These are phyloP conservation scores for Dendrocincla fuliginosa DNA, from an alignment of 2,797 vertebrate species.

Conservation along the genomic window DNA sequence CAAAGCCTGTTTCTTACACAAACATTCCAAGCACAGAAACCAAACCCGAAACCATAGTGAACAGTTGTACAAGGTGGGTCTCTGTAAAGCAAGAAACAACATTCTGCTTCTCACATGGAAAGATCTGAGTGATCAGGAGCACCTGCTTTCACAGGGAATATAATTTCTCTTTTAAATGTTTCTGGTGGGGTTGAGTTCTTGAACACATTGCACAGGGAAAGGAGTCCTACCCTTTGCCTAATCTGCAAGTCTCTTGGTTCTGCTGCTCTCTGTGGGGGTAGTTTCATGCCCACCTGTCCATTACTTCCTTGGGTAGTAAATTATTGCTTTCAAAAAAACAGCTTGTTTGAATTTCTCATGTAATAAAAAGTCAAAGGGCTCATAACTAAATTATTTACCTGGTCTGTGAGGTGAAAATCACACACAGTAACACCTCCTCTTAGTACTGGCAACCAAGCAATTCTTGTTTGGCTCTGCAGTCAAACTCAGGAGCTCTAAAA, in stretches of 20 bases:
- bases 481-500: neutral
- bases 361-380: neutral
- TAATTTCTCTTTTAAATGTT: neutral
- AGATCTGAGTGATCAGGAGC: neutral
- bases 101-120: neutral
- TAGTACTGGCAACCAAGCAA: neutral
- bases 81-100: neutral
- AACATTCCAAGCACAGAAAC: neutral
- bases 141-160: neutral
- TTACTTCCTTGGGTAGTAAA: neutral
- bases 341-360: neutral
- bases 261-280: neutral
- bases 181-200: neutral
- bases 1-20: neutral
- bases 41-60: neutral
- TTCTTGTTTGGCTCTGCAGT: neutral
- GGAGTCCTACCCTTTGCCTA: neutral
- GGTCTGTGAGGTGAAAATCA: neutral
- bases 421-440: neutral
- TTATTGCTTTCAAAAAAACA: neutral
- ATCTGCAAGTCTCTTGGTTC: neutral
- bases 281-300: neutral
- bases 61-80: accelerated
- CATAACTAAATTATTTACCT: neutral
- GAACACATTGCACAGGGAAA: neutral